Evolutionary conservation across 1,140 invertebrate species (phyloP).

Genomic region (Anoplophora glabripennis): DNA sequence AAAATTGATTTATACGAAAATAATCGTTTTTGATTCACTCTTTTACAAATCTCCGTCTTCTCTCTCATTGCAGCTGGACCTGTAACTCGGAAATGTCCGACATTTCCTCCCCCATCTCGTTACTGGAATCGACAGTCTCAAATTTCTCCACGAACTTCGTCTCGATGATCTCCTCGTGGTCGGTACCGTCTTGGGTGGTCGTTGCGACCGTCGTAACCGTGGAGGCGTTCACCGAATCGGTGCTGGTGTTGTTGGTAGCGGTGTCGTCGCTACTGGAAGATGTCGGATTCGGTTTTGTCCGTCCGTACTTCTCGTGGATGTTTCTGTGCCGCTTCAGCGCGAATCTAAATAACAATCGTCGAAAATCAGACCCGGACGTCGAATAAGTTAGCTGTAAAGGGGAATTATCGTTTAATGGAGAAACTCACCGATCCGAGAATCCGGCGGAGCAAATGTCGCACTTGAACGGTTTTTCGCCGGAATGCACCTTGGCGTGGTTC

Average conservation of each 20-base stretch:
- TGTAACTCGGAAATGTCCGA: constrained; percentile 45
- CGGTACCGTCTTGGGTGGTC: constrained; percentile 24
- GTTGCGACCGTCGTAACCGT: constrained; percentile 24
- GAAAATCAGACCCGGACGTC: no score
- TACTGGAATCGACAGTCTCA: constrained; percentile 33
- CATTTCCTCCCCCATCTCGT: constrained; percentile 41
- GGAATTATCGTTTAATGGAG: no score
- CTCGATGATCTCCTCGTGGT: constrained; percentile 40
- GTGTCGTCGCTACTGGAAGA: constrained; percentile 18
- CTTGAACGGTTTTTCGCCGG: constrained; percentile 70
- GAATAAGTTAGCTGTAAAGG: no score
- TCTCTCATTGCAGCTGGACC: constrained; percentile 43
- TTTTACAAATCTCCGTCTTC: not conserved
- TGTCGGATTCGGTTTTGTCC: constrained; percentile 47
- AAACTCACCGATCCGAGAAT: constrained; percentile 69
- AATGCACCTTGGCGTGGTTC: constrained; percentile 79
- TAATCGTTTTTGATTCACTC: not conserved
- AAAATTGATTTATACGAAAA: not conserved
- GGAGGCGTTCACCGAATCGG: constrained; percentile 17
- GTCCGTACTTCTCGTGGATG: constrained; percentile 55
- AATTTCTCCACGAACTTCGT: constrained; percentile 40
- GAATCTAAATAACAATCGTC: constrained; percentile 44
- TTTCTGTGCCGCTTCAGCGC: constrained; percentile 54
- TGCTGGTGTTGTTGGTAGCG: constrained; percentile 20
- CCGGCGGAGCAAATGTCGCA: constrained; percentile 86